phyloP scores from a whole-genome alignment of 2,888 invertebrate species.

The Polylopha cassiicola region DNA sequence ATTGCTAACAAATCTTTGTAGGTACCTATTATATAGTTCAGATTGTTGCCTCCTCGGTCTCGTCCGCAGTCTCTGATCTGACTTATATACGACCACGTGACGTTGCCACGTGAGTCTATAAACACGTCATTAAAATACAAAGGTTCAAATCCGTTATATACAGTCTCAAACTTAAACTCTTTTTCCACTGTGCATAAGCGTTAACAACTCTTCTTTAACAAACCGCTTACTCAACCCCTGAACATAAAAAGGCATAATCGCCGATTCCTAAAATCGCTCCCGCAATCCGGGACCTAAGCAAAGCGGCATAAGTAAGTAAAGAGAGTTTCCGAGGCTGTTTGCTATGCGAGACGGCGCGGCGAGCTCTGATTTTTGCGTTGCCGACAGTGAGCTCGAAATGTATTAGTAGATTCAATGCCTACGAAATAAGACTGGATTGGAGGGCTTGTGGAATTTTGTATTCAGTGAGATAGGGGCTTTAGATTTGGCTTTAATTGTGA shows the following conservation, averaged over 20 bases:
- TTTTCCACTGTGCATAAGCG: too few species aligned
- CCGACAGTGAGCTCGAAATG: slow-evolving; percentile 67
- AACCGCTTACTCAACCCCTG: neutral
- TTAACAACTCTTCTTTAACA: too few species aligned
- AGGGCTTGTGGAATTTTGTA: slow-evolving; percentile 61
- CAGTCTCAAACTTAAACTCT: too few species aligned
- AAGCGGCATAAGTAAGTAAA: slow-evolving; percentile 29
- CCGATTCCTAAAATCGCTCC: slow-evolving; percentile 21
- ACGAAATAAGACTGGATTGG: slow-evolving; percentile 52
- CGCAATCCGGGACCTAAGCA: slow-evolving; percentile 30
- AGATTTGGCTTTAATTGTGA: slow-evolving; percentile 21
- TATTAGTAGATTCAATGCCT: slow-evolving; percentile 70
- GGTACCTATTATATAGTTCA: too few species aligned
- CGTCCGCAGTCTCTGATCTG: too few species aligned
- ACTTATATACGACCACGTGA: too few species aligned
- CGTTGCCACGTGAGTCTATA: too few species aligned
- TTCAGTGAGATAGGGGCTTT: slow-evolving; percentile 33
- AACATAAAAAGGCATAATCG: slow-evolving; percentile 7
- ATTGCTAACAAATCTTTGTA: too few species aligned
- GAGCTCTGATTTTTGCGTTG: slow-evolving; percentile 71
- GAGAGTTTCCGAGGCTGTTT: slow-evolving; percentile 49
- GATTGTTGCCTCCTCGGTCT: too few species aligned
- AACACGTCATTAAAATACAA: too few species aligned
- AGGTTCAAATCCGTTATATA: too few species aligned
- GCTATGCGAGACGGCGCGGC: slow-evolving; percentile 63